phyloP scores from a whole-genome alignment of 1,140 invertebrate species.

The Drosophila grimshawi region DNA sequence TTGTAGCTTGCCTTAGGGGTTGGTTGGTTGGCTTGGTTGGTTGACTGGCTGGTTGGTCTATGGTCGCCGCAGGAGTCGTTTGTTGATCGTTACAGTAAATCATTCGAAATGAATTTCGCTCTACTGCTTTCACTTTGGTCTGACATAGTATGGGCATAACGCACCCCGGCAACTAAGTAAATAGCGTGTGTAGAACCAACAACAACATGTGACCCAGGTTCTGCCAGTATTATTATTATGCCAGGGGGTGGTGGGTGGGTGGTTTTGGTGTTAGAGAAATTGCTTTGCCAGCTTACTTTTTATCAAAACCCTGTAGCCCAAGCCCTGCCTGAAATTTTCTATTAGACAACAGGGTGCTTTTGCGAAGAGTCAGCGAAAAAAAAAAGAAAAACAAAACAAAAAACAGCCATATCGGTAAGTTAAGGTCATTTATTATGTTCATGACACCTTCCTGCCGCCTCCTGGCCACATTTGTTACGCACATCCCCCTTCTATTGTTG shows the following conservation, averaged over 20 bases:
- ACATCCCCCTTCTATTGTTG: slow-evolving; percentile 51
- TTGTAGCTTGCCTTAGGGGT: slow-evolving; percentile 34
- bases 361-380: slow-evolving; percentile 58
- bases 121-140: slow-evolving; percentile 41
- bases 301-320: slow-evolving; percentile 25
- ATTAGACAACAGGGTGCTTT: slow-evolving; percentile 76
- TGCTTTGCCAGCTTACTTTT: slow-evolving; percentile 44
- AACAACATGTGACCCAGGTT: slow-evolving; percentile 55
- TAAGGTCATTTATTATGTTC: slow-evolving; percentile 78
- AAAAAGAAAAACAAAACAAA: slow-evolving; percentile 38
- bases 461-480: slow-evolving; percentile 70
- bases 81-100: slow-evolving; percentile 82
- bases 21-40: slow-evolving; percentile 20
- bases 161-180: slow-evolving; percentile 56
- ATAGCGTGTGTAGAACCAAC: slow-evolving; percentile 62
- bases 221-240: slow-evolving; percentile 7
- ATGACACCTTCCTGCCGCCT: slow-evolving; percentile 64
- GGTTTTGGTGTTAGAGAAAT: slow-evolving; percentile 50
- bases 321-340: slow-evolving; percentile 53
- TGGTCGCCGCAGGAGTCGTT: slow-evolving; percentile 69
- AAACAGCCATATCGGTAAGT: slow-evolving; percentile 69
- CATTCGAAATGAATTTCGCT: slow-evolving; percentile 79
- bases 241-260: slow-evolving; percentile 34
- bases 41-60: slow-evolving; percentile 1
- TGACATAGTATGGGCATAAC: background rate